Percentiles rank a stretch among this genome's conserved stretches.
Conservation (phyloP, 2,797 vertebrate genomes). For the Champsocephalus esox region DNA sequence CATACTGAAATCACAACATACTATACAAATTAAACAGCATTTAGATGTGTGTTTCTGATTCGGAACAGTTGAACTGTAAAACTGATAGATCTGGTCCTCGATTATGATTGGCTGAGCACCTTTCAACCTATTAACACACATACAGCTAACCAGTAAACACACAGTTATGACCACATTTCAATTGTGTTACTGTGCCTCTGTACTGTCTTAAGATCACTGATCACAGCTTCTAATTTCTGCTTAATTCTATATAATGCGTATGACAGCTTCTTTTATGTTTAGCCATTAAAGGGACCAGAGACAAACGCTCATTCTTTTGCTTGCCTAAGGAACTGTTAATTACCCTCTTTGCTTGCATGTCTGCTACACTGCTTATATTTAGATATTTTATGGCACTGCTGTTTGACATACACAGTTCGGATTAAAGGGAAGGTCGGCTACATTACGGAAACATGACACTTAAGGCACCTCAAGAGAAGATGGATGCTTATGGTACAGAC, state of each 20-base stretch:
- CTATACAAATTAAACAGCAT: not conserved
- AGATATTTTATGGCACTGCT: conserved; percentile 18
- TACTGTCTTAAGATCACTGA: too few species aligned
- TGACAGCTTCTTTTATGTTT: not conserved
- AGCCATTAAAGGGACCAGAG: not conserved
- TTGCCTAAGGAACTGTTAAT: conserved; percentile 26
- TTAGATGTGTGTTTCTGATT: not conserved
- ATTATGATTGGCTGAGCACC: too few species aligned
- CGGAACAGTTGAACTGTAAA: not conserved
- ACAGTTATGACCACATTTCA: too few species aligned
- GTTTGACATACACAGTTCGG: conserved; percentile 6
- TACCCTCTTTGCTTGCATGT: conserved; percentile 23
- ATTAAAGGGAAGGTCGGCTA: conserved; percentile 1
- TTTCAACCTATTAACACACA: too few species aligned
- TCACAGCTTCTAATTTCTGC: too few species aligned
- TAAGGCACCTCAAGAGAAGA: not conserved
- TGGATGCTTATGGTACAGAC: not conserved
- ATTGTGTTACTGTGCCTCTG: too few species aligned
- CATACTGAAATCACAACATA: not conserved
- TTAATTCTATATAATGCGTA: not conserved
- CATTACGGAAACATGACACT: not conserved
- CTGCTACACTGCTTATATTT: conserved; percentile 20
- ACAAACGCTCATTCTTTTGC: conserved; percentile 8
- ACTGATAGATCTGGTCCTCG: too few species aligned
- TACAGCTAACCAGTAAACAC: too few species aligned